phyloP scores from a whole-genome alignment of 2,113 vertebrate species.

The Calyptommatus sinebrachiatus region DNA sequence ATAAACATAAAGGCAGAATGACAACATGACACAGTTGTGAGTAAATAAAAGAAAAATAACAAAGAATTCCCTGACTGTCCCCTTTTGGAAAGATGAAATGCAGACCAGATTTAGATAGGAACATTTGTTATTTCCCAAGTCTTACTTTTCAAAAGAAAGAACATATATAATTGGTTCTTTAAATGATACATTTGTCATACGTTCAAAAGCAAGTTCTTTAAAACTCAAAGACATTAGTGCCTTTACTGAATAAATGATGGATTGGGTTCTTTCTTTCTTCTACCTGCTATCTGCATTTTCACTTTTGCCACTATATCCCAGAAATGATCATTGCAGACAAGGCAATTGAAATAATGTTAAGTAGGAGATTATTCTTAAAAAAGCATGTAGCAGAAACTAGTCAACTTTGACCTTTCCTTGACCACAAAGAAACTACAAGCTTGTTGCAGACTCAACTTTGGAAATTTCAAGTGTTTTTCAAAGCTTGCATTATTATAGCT shows the following conservation, averaged over 20 bases:
- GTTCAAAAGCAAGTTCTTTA: background rate
- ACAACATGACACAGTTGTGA: constrained; percentile 11
- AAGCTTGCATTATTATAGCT: background rate
- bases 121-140: background rate
- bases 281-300: background rate
- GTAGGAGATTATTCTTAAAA: background rate
- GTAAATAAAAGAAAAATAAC: background rate
- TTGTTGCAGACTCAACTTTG: background rate
- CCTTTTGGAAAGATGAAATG: background rate
- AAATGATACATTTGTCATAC: background rate
- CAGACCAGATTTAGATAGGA: background rate
- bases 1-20: background rate
- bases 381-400: background rate
- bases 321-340: background rate
- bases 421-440: background rate
- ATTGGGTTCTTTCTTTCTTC: background rate
- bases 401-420: too few relatives aligned
- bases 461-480: background rate
- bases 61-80: background rate
- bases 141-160: background rate
- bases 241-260: background rate
- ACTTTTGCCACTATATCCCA: background rate
- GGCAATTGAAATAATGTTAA: background rate
- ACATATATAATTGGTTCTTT: background rate
- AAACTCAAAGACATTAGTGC: background rate